A percentile compares a stretch with the other conserved stretches of the same genome.
phyloP scores from a whole-genome alignment of 2,797 vertebrate species.

The Sebastes wilsoni region DNA sequence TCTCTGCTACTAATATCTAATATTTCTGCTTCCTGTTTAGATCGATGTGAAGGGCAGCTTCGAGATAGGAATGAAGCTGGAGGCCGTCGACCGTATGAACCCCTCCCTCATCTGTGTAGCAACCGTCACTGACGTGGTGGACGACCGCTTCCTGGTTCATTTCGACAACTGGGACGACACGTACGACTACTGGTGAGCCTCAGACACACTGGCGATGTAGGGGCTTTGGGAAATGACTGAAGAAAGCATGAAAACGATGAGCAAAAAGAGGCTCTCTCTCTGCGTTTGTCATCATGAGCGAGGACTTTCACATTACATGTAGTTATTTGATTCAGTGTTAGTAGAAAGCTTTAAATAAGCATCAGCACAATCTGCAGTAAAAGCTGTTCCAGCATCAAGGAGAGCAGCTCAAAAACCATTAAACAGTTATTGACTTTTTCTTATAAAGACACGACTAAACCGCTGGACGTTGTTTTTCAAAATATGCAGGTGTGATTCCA shows the following conservation, averaged over 20 bases:
- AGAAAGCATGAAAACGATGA: background rate
- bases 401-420: background rate
- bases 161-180: conserved; percentile 99
- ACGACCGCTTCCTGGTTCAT: conserved; percentile 94
- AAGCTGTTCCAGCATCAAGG: background rate
- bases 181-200: conserved; percentile 95
- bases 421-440: background rate
- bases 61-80: conserved; percentile 95
- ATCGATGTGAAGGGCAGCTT: conserved; percentile 86
- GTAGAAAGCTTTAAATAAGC: background rate
- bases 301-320: background rate
- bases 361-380: background rate
- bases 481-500: conserved; percentile 92
- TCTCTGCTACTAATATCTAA: background rate
- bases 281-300: background rate
- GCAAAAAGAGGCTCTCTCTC: background rate
- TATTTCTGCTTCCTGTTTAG: conserved; percentile 70
- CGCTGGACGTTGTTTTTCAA: conserved; percentile 28
- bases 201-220: background rate
- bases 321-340: background rate
- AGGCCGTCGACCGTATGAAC: conserved; percentile 98
- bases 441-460: background rate
- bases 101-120: conserved; percentile 97
- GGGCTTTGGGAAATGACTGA: background rate
- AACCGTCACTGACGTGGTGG: conserved; percentile 94